Percentiles rank a stretch among this genome's conserved stretches.
Conservation (phyloP, 2,113 vertebrate genomes). For the Tragelaphus scriptus region DNA sequence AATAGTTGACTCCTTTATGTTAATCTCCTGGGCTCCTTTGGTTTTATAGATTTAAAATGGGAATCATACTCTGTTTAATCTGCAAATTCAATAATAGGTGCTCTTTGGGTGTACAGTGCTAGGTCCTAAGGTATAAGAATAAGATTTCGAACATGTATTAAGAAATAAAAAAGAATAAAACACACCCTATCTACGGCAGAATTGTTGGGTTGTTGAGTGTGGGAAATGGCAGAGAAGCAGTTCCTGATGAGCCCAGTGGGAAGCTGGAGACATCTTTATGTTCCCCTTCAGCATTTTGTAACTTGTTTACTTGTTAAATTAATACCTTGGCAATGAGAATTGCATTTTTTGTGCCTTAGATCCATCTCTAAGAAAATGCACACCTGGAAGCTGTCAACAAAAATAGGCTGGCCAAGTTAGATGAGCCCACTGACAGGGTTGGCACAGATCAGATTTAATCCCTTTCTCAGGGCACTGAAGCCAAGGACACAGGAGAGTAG, state of each 20-base stretch:
- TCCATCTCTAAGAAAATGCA: constrained; percentile 52
- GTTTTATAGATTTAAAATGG: constrained; percentile 22
- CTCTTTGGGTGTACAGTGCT: background rate
- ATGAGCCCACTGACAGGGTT: background rate
- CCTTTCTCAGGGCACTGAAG: constrained; percentile 34
- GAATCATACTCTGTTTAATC: constrained; percentile 10
- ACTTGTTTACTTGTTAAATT: constrained; percentile 53
- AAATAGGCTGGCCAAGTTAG: constrained; percentile 37
- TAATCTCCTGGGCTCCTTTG: background rate
- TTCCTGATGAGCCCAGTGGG: background rate
- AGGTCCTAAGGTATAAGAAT: background rate
- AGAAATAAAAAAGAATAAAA: constrained; percentile 6
- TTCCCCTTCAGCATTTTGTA: constrained; percentile 27
- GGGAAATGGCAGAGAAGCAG: background rate
- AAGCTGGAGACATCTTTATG: constrained; percentile 1
- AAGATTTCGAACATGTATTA: constrained; percentile 32
- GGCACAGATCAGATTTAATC: constrained; percentile 43
- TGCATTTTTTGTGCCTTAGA: constrained; percentile 29
- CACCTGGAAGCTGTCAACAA: constrained; percentile 38
- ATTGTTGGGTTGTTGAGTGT: background rate
- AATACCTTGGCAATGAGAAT: constrained; percentile 39
- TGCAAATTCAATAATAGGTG: background rate
- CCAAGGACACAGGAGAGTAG: background rate
- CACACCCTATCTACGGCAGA: background rate
- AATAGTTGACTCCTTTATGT: background rate